Conservation (phyloP, 2,113 vertebrate species). For the Otolemur garnettii region DNA sequence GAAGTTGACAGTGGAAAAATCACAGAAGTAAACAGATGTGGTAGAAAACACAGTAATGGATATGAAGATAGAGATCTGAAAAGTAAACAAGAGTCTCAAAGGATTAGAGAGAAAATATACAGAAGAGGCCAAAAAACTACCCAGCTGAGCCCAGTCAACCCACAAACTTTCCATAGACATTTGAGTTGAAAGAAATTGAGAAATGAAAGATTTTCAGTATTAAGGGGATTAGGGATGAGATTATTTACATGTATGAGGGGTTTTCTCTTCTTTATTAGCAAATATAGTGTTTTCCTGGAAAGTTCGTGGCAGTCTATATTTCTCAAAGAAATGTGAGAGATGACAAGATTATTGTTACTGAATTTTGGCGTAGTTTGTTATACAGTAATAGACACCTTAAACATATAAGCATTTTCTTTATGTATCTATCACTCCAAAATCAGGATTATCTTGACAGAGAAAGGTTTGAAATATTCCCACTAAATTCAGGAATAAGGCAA, state of each 20-base stretch:
- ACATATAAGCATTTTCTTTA: not conserved
- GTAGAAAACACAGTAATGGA: not conserved
- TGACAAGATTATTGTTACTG: not conserved
- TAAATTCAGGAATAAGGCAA: not conserved
- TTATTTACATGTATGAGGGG: not conserved
- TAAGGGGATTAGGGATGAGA: not conserved
- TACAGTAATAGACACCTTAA: not conserved
- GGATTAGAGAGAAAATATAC: not conserved
- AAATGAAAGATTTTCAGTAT: conserved; percentile 22
- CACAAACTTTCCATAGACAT: not conserved
- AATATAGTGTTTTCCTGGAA: not conserved
- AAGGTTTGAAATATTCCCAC: not conserved
- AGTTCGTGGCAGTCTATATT: conserved; percentile 33
- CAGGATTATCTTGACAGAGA: not conserved
- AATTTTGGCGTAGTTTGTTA: not conserved
- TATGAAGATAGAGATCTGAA: not conserved
- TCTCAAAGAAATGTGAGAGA: not conserved
- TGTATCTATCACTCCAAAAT: not conserved
- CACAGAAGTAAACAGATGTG: not conserved
- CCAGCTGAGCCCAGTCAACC: not conserved
- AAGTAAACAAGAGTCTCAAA: not conserved
- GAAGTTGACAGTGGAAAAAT: not conserved
- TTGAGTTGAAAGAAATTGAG: conserved; percentile 47
- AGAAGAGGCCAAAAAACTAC: not conserved
- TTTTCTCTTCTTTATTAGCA: conserved; percentile 30